Evolutionary conservation across 2,888 invertebrate genomes (phyloP).

Genomic region (Actias luna): DNA sequence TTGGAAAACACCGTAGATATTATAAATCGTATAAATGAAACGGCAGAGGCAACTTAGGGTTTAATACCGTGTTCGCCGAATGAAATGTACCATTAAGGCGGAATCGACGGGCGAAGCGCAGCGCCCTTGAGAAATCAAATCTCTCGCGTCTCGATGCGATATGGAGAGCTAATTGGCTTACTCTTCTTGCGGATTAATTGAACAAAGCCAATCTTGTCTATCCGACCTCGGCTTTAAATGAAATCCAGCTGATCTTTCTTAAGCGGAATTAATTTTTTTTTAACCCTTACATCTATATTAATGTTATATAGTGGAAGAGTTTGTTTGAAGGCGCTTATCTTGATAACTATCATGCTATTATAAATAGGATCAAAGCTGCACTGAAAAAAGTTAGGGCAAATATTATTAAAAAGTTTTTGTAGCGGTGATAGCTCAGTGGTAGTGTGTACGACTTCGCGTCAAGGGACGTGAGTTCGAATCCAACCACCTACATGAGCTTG

Average conservation of each 20-base stretch:
- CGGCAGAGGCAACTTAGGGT: not conserved
- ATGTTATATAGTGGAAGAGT: too few relatives aligned
- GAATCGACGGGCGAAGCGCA: conserved; percentile 14
- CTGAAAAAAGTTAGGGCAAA: too few relatives aligned
- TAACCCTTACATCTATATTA: not conserved
- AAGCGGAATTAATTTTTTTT: not conserved
- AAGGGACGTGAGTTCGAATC: too few relatives aligned
- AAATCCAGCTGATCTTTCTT: not conserved
- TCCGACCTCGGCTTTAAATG: not conserved
- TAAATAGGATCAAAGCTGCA: too few relatives aligned
- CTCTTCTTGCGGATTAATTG: conserved; percentile 10
- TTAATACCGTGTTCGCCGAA: not conserved
- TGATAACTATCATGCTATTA: too few relatives aligned
- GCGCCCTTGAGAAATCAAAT: conserved; percentile 36
- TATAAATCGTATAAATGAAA: conserved; percentile 18
- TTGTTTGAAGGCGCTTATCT: too few relatives aligned
- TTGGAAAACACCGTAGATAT: not conserved
- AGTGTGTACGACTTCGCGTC: too few relatives aligned
- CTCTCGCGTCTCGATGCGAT: conserved; percentile 10
- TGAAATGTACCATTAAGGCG: not conserved
- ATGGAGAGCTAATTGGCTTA: conserved; percentile 13
- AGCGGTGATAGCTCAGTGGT: too few relatives aligned
- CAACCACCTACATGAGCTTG: too few relatives aligned
- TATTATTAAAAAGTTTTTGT: too few relatives aligned
- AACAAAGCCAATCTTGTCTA: conserved; percentile 9